Evolutionary conservation across 2,113 vertebrate genomes (phyloP).

Genomic region (Cheilinus undulatus): DNA sequence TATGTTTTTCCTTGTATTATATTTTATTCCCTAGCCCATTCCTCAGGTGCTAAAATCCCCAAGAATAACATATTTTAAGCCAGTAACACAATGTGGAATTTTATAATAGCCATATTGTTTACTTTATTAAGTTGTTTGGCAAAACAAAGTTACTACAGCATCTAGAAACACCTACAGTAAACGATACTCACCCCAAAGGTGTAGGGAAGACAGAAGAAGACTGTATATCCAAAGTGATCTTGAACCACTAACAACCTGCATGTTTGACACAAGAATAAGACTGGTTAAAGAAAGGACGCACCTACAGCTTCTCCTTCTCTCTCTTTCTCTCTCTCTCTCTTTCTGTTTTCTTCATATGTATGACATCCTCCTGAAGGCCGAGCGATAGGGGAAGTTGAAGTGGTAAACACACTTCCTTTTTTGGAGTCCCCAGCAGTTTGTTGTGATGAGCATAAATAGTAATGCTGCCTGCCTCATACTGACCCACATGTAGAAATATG

Average conservation of each 20-base stretch:
- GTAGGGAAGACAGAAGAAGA: slow-evolving; percentile 47
- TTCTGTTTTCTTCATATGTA: slow-evolving; percentile 60
- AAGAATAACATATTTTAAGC: too few relatives aligned
- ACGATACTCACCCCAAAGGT: slow-evolving; percentile 60
- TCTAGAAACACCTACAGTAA: neutral
- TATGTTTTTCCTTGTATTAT: too few relatives aligned
- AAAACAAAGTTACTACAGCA: too few relatives aligned
- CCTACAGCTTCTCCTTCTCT: slow-evolving; percentile 6
- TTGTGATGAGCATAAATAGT: slow-evolving; percentile 37
- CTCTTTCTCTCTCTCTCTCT: slow-evolving; percentile 30
- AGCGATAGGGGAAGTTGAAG: slow-evolving; percentile 56
- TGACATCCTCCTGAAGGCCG: slow-evolving; percentile 71
- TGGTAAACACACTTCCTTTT: slow-evolving; percentile 75
- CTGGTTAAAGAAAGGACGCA: slow-evolving; percentile 6
- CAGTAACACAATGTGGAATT: too few relatives aligned
- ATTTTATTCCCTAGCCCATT: too few relatives aligned
- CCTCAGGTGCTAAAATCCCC: too few relatives aligned
- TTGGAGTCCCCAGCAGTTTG: slow-evolving; percentile 30
- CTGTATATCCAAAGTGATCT: slow-evolving; percentile 47
- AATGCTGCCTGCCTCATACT: neutral
- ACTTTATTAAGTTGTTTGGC: too few relatives aligned
- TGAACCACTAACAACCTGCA: slow-evolving; percentile 43
- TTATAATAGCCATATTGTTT: too few relatives aligned
- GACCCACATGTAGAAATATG: neutral
- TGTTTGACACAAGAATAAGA: slow-evolving; percentile 53